A percentile compares a stretch with the other conserved stretches of the same genome.
Evolutionary conservation across 1,140 invertebrate species (phyloP).

Genomic region (Zeugodacus cucurbitae): DNA sequence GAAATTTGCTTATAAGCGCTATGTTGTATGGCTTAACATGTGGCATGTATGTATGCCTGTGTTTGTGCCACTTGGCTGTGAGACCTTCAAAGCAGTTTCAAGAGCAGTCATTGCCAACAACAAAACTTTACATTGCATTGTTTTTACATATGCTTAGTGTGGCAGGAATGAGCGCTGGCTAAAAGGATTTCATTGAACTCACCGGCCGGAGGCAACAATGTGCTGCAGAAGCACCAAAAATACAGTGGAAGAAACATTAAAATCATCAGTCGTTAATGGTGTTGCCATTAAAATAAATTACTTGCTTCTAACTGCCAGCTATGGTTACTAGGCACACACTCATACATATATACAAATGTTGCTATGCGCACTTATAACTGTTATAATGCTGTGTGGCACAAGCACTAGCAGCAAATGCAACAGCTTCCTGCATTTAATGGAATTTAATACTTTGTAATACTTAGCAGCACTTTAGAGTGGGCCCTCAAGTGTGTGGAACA

Average conservation of each 20-base stretch:
- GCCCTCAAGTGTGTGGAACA: neutral
- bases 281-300: conserved; percentile 17
- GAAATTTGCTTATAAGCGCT: neutral
- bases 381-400: neutral
- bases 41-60: neutral
- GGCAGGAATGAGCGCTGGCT: neutral
- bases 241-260: neutral
- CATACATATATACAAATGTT: neutral
- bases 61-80: neutral
- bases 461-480: conserved; percentile 6
- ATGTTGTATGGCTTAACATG: neutral
- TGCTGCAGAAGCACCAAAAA: neutral
- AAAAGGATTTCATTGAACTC: conserved; percentile 1
- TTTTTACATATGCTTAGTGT: neutral
- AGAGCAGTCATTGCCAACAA: neutral
- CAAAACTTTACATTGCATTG: neutral
- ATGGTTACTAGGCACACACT: neutral
- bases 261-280: conserved; percentile 26
- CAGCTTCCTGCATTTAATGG: conserved; percentile 35
- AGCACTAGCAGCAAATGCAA: conserved; percentile 24
- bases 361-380: neutral
- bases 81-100: conserved; percentile 15
- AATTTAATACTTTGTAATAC: conserved; percentile 38
- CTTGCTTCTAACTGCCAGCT: neutral
- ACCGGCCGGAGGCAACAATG: neutral